Evolutionary conservation across 92 coral and sea anemone species (phyloP), one percentile per base, ranked within the genome.

Genomic region (Epizoanthus illoricatus): DNA sequence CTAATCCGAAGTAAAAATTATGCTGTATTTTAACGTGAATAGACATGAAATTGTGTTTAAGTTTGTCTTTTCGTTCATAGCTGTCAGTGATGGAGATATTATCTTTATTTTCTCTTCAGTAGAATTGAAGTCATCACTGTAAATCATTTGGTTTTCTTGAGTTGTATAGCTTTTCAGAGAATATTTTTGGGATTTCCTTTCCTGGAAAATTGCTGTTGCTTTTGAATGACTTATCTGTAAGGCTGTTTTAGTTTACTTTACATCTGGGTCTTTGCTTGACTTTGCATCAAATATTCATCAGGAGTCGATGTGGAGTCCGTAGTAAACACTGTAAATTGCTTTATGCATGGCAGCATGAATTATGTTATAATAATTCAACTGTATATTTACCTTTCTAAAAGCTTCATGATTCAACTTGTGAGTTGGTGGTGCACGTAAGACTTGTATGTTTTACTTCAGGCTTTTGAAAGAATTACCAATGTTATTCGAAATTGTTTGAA

Each of bases 261-360:
- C 76, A 71, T 21, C 49, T 36, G 2, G 13, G 47, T 76, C 36
- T 76, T 76, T 76, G 69, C 81, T n/a, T 21, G 52, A 63, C 60
- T 78, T 64, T 42, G 4, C 71, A 62, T 78, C 52, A 78, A 78
- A 78, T 63, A 78, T 78, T 78, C 43, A 78, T 78, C 82, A 57
- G 60, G 59, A 62, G 7, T 78, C 60, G 45, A 45, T 23, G 60
- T 78, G 70, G 60, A 78, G 71, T 42, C 43, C 20, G 43, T 23
- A 64, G 71, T 63, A 68, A 39, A 68, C 71, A 64, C 49, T 59
- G 16, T 78, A 62, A 75, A 75, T 75, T 39, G 64, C 81, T 59
- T 75, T 75, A 39, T 40, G 54, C 42, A 21, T 42, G 60, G 82
- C 21, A 59, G 71, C 82, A 21, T 63, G 59, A 42, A 63, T 62